Evolutionary conservation across 2,113 vertebrate genomes (phyloP), one percentile per base, ranked within the genome.

Genomic region (Lathamus discolor): DNA sequence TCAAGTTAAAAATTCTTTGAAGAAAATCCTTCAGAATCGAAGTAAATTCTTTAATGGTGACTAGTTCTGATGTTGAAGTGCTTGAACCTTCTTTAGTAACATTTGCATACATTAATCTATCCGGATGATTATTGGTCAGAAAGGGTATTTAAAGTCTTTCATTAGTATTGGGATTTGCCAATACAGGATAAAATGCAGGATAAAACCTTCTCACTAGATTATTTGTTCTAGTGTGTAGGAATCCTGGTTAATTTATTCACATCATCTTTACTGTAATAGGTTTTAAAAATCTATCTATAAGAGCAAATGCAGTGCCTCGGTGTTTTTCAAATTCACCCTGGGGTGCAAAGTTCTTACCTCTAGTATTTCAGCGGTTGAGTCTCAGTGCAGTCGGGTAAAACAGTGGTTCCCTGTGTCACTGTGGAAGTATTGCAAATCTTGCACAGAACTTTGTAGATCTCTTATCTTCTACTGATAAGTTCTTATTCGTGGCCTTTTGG

Each of bases 1-100:
- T 87, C 94, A 87, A 80, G 70, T 73, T 93, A 17, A 57, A 92
- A 85, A 91, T 79, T 64, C 80, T 83, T 86, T 48, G 79, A 90
- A 70, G 83, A 69, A 95, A 93, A 70, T 67, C 10, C 9, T 54
- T 74, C 43, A 48, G 12, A 95, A 85, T 76, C 18, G 9, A 87
- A 14, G 23, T 22, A 3, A 57, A 11, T 44, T 91, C 52, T 80
- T 89, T 43, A 33, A 41, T 37, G 46, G 68, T 46, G 24, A 6
- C 69, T 70, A n/a, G 17, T 78, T 61, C 41, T 81, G 80, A 13
- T 83, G 52, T 59, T 64, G 55, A 70, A 67, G 68, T 64, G 51
- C 83, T 77, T 29, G 51, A 82, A 17, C 27, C 12, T 64, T 31
- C 44, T 83, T 57, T 33, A 79, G 41, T n/a, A 7, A 25, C 39